Evolutionary conservation across 2,113 vertebrate species (phyloP), one percentile per base, ranked within the genome.

Genomic region (Martes martes): DNA sequence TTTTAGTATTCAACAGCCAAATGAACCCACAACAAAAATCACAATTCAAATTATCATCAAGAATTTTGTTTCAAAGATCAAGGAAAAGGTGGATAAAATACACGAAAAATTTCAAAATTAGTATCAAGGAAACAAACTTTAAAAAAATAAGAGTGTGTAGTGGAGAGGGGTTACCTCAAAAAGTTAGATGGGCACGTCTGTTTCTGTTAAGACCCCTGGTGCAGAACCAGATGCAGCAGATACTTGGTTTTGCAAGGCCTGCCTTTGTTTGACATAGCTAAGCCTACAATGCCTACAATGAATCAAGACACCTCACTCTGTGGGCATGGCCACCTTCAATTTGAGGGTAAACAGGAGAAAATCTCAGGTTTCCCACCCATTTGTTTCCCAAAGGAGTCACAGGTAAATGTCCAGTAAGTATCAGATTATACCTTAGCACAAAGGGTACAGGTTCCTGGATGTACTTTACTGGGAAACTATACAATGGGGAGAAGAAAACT

Each of bases 61-160:
- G 81, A 78, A 93, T 89, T 96, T 84, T 89, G 69, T 26, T 91
- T 96, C 73, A 90, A 65, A 96, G 33, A n/a, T 36, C 23, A 61
- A 93, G 31, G 23, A 81, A 94, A 86, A 82, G 26, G 45, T 79
- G 28, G 28, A 4, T 31, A 89, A 91, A 96, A 57, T 13, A 86
- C 10, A 57, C 14, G 28, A 96, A 95, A 73, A 57, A 13, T 63
- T 76, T 90, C 67, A 92, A 57, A n/a, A 92, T 50, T 59, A 93
- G 7, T 18, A 89, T 45, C 26, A 93, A 59, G 84, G 24, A 90
- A 95, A 95, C n/a, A 57, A 92, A 81, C 83, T 47, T 57, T 67
- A 96, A 92, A 94, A 78, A 92, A 94, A 78, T 16, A 74, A 24
- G 47, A 65, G 23, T 52, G 11, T 61, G 47, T 7, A 18, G 0